Base-by-base conservation (phyloP, 2,888 invertebrate genomes). In the Arge pagana region DNA sequence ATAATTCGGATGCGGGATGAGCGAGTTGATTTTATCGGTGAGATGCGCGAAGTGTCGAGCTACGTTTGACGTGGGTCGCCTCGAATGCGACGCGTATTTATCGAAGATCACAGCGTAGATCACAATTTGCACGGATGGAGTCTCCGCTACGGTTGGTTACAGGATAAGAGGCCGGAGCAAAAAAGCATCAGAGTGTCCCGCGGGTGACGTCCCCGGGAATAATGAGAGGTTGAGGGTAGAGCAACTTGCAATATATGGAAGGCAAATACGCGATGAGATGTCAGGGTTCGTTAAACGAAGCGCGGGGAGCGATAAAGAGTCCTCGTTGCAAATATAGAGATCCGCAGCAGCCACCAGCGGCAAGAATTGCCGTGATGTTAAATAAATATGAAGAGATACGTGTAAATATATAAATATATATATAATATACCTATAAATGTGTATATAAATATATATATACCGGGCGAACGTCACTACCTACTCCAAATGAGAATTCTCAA, bases 221-320 rank as follows among this genome's bases (percentile, higher is more conserved):
- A 45, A 45, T 33, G 33, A 45, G 45, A 45, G 24, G n/a, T 13
- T 11, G 11, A 11, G 23, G 26, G 7, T 13, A 35, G 33, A 33
- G 33, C 21, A 45, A 33, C 21, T 45, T 45, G 21, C 33, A 16
- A 45, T 33, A 45, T 33, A 45, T 33, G 21, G 33, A 33, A 23
- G 8, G 45, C 18, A 33, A 45, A 45, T 45, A 33, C 33, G 16
- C 33, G 33, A 24, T n/a, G 33, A 33, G 21, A 45, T 45, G 31
- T 33, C 33, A 31, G 33, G 33, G 45, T 45, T 35, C 35, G 45
- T 33, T 33, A 33, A 45, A 33, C 45, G 45, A 45, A 24, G 33
- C 33, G 35, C 23, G 18, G 45, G 33, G 33, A 45, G 35, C 31
- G 45, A 45, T 45, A 45, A 45, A 45, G 45, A 31, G 23, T 31